A percentile compares a stretch with the other conserved stretches of the same genome.
These are phyloP conservation scores for Cryptotis parvus DNA, from an alignment of 2,113 vertebrate species.

Conservation along the genomic window DNA sequence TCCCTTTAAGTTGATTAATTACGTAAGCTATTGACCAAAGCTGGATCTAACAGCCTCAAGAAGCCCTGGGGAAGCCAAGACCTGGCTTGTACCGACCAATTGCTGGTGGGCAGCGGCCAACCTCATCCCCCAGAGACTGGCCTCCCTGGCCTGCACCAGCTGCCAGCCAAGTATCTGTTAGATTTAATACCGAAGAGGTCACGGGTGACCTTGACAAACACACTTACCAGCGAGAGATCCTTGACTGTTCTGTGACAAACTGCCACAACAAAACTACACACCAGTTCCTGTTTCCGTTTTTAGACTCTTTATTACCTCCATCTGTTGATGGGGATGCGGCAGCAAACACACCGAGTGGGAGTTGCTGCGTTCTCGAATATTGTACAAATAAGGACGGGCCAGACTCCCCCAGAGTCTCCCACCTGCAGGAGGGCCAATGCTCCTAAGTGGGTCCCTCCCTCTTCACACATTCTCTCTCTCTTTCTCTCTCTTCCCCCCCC, in stretches of 20 bases:
- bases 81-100: background rate
- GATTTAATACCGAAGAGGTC: slow-evolving; percentile 52
- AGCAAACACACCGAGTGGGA: slow-evolving; percentile 77
- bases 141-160: background rate
- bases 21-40: slow-evolving; percentile 68
- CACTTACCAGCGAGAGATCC: slow-evolving; percentile 27
- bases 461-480: slow-evolving; percentile 50
- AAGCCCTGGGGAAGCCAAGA: slow-evolving; percentile 46
- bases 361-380: slow-evolving; percentile 78
- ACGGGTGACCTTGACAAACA: slow-evolving; percentile 66
- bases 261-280: slow-evolving; percentile 76
- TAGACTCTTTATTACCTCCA: slow-evolving; percentile 85
- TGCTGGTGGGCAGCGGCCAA: slow-evolving; percentile 15
- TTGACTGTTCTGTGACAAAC: slow-evolving; percentile 75
- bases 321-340: slow-evolving; percentile 81
- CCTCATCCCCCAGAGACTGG: slow-evolving; percentile 43
- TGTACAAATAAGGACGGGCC: slow-evolving; percentile 83
- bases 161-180: background rate
- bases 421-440: slow-evolving; percentile 75
- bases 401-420: slow-evolving; percentile 81
- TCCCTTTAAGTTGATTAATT: slow-evolving; percentile 75
- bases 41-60: slow-evolving; percentile 58
- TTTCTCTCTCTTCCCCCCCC: background rate
- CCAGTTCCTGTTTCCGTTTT: slow-evolving; percentile 85
- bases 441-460: slow-evolving; percentile 80